Evolutionary conservation across 2,113 vertebrate species (phyloP).

Genomic region (Oreochromis niloticus): DNA sequence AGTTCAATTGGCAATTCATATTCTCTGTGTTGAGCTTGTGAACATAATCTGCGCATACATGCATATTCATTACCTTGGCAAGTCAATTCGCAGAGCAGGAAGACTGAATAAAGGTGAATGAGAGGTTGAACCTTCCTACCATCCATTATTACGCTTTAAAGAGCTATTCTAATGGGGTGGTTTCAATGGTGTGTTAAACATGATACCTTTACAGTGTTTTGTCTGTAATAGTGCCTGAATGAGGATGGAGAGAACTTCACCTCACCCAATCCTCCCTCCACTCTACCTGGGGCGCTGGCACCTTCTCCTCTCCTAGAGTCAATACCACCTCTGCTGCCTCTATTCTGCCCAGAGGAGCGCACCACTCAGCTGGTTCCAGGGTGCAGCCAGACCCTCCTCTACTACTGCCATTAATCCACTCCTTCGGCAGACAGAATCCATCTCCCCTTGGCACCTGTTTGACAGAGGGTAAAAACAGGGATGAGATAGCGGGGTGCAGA

Average conservation of each 20-base stretch:
- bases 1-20: conserved; percentile 62
- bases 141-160: conserved; percentile 29
- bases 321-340: conserved; percentile 53
- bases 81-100: conserved; percentile 35
- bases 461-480: conserved; percentile 76
- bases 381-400: conserved; percentile 1
- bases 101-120: conserved; percentile 49
- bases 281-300: conserved; percentile 32
- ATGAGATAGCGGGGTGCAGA: conserved; percentile 67
- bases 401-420: conserved; percentile 72
- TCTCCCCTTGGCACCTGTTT: conserved; percentile 71
- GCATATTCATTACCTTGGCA: conserved; percentile 48
- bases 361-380: conserved; percentile 18
- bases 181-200: not conserved
- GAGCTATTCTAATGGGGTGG: not conserved
- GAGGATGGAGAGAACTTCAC: not conserved
- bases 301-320: conserved; percentile 41
- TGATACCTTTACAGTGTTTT: not conserved
- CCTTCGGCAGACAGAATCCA: conserved; percentile 69
- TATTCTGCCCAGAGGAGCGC: conserved; percentile 43
- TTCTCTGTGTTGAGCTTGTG: conserved; percentile 46
- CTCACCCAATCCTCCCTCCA: conserved; percentile 10
- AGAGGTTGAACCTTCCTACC: conserved; percentile 36
- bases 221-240: not conserved
- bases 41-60: conserved; percentile 46